Percentiles rank a stretch among this genome's conserved stretches.
phyloP scores from a whole-genome alignment of 2,797 vertebrate species.

The Liasis olivaceus region DNA sequence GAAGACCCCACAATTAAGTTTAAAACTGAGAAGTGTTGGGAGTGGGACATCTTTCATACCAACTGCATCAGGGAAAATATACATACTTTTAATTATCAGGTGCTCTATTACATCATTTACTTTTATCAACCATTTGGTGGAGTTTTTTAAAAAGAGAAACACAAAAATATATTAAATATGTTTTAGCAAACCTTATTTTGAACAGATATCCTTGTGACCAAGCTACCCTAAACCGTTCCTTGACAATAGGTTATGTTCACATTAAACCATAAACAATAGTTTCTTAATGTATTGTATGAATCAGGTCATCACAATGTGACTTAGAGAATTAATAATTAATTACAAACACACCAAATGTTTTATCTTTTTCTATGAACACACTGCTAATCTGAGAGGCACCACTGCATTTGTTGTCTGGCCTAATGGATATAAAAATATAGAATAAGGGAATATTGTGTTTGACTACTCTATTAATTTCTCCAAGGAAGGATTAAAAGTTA shows the following conservation, averaged over 20 bases:
- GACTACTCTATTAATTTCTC: neutral
- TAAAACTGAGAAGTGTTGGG: neutral
- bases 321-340: neutral
- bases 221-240: neutral
- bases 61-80: neutral
- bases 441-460: neutral
- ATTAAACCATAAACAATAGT: neutral
- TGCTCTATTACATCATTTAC: neutral
- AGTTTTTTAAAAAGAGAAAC: neutral
- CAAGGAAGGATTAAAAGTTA: too few relatives aligned
- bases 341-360: neutral
- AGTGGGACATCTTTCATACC: neutral
- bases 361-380: neutral
- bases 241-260: neutral
- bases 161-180: neutral
- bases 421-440: neutral
- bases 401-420: neutral
- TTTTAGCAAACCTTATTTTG: neutral
- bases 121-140: too few relatives aligned
- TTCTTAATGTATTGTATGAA: neutral
- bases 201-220: neutral
- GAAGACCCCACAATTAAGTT: neutral
- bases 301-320: neutral
- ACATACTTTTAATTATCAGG: neutral
- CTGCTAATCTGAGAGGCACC: neutral